Percentiles rank a stretch among this genome's conserved stretches.
phyloP scores from a whole-genome alignment of 2,797 vertebrate species.

The Gymnoscopelus microlampas region DNA sequence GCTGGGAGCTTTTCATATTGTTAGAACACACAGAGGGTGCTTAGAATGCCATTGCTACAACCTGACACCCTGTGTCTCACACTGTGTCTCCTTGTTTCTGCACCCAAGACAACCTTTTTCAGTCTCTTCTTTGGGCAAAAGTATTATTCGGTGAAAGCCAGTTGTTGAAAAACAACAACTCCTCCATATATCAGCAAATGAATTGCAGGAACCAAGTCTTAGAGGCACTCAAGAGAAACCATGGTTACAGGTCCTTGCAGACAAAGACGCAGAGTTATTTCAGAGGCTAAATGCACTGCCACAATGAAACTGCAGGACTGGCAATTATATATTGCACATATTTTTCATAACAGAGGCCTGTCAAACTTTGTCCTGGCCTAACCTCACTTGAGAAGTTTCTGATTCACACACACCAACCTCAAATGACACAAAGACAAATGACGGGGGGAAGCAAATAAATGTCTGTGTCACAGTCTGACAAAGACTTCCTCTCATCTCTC shows the following conservation, averaged over 20 bases:
- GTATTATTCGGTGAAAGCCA: constrained; percentile 44
- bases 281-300: constrained; percentile 50
- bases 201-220: constrained; percentile 47
- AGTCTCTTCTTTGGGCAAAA: constrained; percentile 56
- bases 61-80: constrained; percentile 51
- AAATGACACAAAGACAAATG: constrained; percentile 49
- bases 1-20: constrained; percentile 43
- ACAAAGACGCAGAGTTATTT: constrained; percentile 47
- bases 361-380: constrained; percentile 27
- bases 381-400: constrained; percentile 26
- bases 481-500: constrained; percentile 54
- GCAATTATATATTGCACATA: constrained; percentile 61
- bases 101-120: constrained; percentile 14
- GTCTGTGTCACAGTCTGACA: constrained; percentile 45
- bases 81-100: constrained; percentile 10
- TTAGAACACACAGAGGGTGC: constrained; percentile 45
- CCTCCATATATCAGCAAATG: constrained; percentile 31
- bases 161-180: constrained; percentile 31
- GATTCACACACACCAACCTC: constrained; percentile 14
- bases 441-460: constrained; percentile 35
- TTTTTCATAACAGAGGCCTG: constrained; percentile 31
- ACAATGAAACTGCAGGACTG: constrained; percentile 38
- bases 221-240: constrained; percentile 65
- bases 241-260: constrained; percentile 57
- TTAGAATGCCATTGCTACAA: constrained; percentile 42